A percentile compares a stretch with the other conserved stretches of the same genome.
These are phyloP conservation scores for Platerodrilus igneus DNA, from an alignment of 2,888 invertebrate genomes.

Conservation along the genomic window DNA sequence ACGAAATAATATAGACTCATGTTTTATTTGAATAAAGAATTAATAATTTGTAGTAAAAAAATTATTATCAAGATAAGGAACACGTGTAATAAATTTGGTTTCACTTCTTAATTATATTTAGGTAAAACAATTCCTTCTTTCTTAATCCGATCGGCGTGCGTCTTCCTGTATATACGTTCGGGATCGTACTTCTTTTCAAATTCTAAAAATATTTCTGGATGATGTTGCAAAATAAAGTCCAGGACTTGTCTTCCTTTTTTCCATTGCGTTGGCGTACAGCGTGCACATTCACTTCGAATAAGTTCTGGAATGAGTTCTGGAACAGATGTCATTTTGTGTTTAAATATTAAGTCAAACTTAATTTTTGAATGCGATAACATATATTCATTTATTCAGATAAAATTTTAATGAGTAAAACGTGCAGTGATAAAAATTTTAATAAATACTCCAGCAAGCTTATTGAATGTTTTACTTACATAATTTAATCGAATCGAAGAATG, in stretches of 20 bases:
- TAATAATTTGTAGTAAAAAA: too few relatives aligned
- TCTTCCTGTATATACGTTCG: constrained; percentile 58
- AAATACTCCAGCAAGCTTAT: not conserved
- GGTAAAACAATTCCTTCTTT: constrained; percentile 31
- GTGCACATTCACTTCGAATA: constrained; percentile 59
- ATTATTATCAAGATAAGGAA: too few relatives aligned
- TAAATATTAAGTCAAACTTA: not conserved
- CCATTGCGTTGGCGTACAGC: constrained; percentile 65
- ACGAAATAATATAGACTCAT: too few relatives aligned
- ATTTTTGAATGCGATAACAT: too few relatives aligned
- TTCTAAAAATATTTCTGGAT: constrained; percentile 59
- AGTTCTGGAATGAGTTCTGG: constrained; percentile 67
- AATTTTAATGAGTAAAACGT: too few relatives aligned
- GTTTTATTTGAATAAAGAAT: too few relatives aligned
- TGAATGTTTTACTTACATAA: not conserved
- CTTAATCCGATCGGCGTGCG: constrained; percentile 58
- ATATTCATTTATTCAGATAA: too few relatives aligned
- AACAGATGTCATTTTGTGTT: constrained; percentile 1
- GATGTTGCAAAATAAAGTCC: constrained; percentile 60
- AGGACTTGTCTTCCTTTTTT: constrained; percentile 61
- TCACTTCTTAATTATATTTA: too few relatives aligned
- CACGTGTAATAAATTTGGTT: too few relatives aligned
- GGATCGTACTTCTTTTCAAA: constrained; percentile 67
- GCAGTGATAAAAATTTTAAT: too few relatives aligned
- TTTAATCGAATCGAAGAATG: not conserved